These are phyloP conservation scores for Diplosoma virens DNA, from an alignment of 23 tunicate genomes.

Conservation along the genomic window DNA sequence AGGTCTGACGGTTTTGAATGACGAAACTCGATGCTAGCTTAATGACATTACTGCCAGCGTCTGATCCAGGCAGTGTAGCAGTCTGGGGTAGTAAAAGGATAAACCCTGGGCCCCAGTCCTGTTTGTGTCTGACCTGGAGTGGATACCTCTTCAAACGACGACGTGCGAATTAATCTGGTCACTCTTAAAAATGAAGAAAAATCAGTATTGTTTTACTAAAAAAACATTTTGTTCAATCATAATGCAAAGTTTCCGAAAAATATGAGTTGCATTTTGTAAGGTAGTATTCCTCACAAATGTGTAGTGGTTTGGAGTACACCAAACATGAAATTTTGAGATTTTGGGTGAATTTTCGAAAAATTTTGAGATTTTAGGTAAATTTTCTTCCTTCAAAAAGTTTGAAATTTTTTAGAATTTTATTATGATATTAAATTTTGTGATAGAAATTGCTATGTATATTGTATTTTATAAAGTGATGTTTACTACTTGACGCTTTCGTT, in stretches of 20 bases:
- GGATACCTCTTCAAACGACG: no score
- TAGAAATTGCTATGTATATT: no score
- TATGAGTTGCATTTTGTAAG: constrained; percentile 9
- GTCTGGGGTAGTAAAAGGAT: no score
- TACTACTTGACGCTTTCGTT: not conserved
- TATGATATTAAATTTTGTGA: not conserved
- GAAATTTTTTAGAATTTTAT: not conserved
- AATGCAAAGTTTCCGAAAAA: constrained; percentile 7
- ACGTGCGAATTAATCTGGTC: constrained; percentile 13
- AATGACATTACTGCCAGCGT: no score
- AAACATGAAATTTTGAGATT: constrained; percentile 8
- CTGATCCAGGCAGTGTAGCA: no score
- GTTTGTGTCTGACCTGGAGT: no score
- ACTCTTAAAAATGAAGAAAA: constrained; percentile 7
- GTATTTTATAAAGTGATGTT: not conserved
- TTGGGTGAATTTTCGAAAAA: no score
- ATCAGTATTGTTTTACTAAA: not conserved
- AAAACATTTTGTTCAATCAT: constrained; percentile 9
- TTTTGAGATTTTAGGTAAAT: not conserved
- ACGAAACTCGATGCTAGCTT: no score
- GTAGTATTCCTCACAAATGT: constrained; percentile 1
- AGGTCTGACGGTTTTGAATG: no score
- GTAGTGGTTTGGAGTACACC: constrained; percentile 14
- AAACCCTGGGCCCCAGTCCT: no score
- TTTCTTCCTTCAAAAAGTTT: not conserved